phyloP scores from a whole-genome alignment of 2,797 vertebrate species.

The Rhinatrema bivittatum region DNA sequence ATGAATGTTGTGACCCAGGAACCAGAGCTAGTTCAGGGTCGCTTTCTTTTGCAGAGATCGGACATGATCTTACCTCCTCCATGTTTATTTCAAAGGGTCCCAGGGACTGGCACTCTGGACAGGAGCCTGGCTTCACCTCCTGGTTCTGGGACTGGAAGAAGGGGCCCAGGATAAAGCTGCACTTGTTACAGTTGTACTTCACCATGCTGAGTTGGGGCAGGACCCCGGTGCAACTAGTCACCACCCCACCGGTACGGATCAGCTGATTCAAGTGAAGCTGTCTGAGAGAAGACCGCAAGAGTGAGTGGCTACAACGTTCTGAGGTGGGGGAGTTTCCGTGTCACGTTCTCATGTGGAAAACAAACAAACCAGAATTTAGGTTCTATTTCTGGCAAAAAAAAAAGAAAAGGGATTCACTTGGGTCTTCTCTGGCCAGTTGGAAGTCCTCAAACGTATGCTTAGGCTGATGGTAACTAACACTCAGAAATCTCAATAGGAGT shows the following conservation, averaged over 20 bases:
- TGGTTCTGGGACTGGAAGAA: slow-evolving; percentile 97
- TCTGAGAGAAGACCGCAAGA: slow-evolving; percentile 40
- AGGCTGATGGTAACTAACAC: too few species aligned
- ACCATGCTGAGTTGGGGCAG: slow-evolving; percentile 95
- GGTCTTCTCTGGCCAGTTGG: too few species aligned
- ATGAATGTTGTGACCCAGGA: too few species aligned
- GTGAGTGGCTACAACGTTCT: not conserved
- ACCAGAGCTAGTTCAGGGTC: too few species aligned
- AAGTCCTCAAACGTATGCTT: too few species aligned
- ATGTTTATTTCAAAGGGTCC: slow-evolving; percentile 98
- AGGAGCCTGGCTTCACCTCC: slow-evolving; percentile 97
- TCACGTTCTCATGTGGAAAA: too few species aligned
- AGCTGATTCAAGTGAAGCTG: slow-evolving; percentile 96
- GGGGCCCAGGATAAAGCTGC: slow-evolving; percentile 86
- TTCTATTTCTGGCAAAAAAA: too few species aligned
- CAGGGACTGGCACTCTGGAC: slow-evolving; percentile 88
- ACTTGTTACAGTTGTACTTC: slow-evolving; percentile 97
- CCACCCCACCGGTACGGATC: slow-evolving; percentile 91
- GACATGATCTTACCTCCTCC: slow-evolving; percentile 76
- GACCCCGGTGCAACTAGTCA: slow-evolving; percentile 89
- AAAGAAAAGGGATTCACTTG: too few species aligned
- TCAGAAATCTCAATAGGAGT: too few species aligned
- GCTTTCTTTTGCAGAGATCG: too few species aligned
- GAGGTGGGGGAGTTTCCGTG: too few species aligned
- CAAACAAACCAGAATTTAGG: too few species aligned